Conservation (phyloP, 2,888 invertebrate genomes). For the Campaea margaritaria region DNA sequence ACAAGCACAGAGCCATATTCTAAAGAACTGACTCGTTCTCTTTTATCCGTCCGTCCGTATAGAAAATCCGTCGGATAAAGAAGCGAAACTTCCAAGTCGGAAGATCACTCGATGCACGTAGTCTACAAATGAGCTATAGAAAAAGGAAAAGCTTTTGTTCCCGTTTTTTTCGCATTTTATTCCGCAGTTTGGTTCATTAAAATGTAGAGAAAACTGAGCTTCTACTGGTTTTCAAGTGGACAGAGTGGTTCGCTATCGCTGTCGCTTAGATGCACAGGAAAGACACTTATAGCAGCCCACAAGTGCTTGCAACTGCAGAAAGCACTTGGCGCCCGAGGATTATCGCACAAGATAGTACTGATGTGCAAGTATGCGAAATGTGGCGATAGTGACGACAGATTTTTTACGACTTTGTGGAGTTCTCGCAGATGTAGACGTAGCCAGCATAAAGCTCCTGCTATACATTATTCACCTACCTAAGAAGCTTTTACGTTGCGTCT, state of each 20-base stretch:
- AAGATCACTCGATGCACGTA: slow-evolving; percentile 27
- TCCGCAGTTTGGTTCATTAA: slow-evolving; percentile 33
- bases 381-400: slow-evolving; percentile 40
- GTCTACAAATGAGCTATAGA: slow-evolving; percentile 34
- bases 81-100: slow-evolving; percentile 21
- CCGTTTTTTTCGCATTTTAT: slow-evolving; percentile 17
- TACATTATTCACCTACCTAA: neutral
- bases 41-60: slow-evolving; percentile 7
- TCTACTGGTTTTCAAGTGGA: slow-evolving; percentile 28
- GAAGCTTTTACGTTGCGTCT: neutral
- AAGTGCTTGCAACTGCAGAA: slow-evolving; percentile 47
- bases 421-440: slow-evolving; percentile 10
- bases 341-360: slow-evolving; percentile 51
- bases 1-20: slow-evolving; percentile 20
- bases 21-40: slow-evolving; percentile 1
- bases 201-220: slow-evolving; percentile 27
- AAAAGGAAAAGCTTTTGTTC: slow-evolving; percentile 32
- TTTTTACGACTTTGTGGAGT: no score
- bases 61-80: slow-evolving; percentile 21
- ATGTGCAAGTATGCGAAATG: slow-evolving; percentile 47
- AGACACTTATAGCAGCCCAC: slow-evolving; percentile 47
- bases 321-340: slow-evolving; percentile 51
- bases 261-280: slow-evolving; percentile 49
- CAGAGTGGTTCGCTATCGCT: slow-evolving; percentile 52
- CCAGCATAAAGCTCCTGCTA: neutral